These are phyloP conservation scores for Megalonaias nervosa DNA, from an alignment of 1,140 invertebrate genomes.

Conservation along the genomic window DNA sequence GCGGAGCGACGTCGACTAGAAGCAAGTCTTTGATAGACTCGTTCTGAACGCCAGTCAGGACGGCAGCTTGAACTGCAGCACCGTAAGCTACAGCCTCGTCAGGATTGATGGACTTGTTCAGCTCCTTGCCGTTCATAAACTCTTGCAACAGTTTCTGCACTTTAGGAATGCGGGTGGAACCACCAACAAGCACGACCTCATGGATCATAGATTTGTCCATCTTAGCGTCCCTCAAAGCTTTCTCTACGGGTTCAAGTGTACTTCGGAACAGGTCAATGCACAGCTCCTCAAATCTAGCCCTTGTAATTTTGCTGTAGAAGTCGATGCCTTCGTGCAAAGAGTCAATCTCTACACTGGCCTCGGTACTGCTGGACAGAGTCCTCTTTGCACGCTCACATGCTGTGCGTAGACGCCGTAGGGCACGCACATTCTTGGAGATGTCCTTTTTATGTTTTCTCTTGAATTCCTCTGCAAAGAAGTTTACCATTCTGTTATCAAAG, in stretches of 20 bases:
- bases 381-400: conserved; percentile 97
- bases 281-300: conserved; percentile 81
- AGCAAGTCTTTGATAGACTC: conserved; percentile 63
- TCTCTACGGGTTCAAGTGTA: conserved; percentile 96
- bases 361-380: conserved; percentile 93
- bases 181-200: conserved; percentile 97
- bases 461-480: conserved; percentile 80
- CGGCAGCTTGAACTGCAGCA: conserved; percentile 75
- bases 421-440: conserved; percentile 89
- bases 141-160: conserved; percentile 95
- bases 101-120: conserved; percentile 88
- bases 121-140: conserved; percentile 91
- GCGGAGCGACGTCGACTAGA: conserved; percentile 66
- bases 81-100: conserved; percentile 91
- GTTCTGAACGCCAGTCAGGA: conserved; percentile 60
- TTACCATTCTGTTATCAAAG: conserved; percentile 78
- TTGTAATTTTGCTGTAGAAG: conserved; percentile 95
- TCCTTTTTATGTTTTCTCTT: conserved; percentile 95
- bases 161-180: conserved; percentile 98
- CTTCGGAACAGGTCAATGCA: conserved; percentile 90
- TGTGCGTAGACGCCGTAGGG: conserved; percentile 91
- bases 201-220: conserved; percentile 95
- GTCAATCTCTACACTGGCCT: conserved; percentile 84
- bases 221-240: conserved; percentile 93
- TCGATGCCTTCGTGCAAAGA: conserved; percentile 96